Evolutionary conservation across 2,113 vertebrate species (phyloP).

Genomic region (Fukomys damarensis): DNA sequence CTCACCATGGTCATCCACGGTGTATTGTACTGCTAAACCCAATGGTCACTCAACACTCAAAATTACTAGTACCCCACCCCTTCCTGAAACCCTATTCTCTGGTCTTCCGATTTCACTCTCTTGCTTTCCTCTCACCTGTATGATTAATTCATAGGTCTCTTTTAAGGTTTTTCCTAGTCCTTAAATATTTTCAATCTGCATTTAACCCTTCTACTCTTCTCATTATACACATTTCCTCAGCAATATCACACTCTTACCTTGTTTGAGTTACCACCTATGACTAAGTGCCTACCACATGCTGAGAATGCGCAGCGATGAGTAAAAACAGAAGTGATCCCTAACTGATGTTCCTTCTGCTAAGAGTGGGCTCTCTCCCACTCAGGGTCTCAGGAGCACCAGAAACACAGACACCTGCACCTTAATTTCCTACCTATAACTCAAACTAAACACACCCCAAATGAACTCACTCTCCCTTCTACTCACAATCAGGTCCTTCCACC

Average conservation of each 20-base stretch:
- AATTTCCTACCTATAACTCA: not conserved
- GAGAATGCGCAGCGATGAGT: not conserved
- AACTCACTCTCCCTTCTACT: not conserved
- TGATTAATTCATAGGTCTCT: not conserved
- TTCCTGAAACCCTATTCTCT: not conserved
- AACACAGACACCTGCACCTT: not conserved
- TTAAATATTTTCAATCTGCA: not conserved
- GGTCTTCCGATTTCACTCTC: not conserved
- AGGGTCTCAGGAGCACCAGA: not conserved
- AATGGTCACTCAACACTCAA: not conserved
- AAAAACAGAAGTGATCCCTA: not conserved
- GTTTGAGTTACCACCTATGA: not conserved
- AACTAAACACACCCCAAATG: not conserved
- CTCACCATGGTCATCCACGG: not conserved
- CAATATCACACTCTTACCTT: not conserved
- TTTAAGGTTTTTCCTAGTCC: not conserved
- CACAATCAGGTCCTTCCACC: not conserved
- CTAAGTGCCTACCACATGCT: not conserved
- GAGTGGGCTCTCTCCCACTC: not conserved
- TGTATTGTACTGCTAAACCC: not conserved
- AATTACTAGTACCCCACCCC: not conserved
- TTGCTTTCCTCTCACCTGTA: not conserved
- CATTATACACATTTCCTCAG: not conserved
- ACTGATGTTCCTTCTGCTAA: not conserved
- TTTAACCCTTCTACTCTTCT: not conserved